Evolutionary conservation across 2,797 vertebrate species (phyloP).

Genomic region (Coreius guichenoti): DNA sequence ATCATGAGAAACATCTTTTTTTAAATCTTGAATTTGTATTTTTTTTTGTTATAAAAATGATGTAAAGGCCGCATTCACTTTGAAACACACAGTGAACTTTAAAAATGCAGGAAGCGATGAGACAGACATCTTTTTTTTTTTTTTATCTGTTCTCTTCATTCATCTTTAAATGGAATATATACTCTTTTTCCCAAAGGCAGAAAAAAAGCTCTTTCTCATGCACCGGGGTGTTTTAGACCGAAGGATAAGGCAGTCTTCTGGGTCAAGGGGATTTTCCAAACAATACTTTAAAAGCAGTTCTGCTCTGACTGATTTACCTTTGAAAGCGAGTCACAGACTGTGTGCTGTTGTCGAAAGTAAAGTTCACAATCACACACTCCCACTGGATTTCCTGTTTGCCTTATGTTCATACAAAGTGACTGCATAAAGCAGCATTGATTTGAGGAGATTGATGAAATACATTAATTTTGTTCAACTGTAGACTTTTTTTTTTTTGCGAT

Average conservation of each 20-base stretch:
- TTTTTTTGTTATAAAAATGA: neutral
- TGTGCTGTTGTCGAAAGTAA: constrained; percentile 14
- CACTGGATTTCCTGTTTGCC: neutral
- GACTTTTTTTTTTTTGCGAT: no score
- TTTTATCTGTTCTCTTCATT: constrained; percentile 33
- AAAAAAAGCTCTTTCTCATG: constrained; percentile 13
- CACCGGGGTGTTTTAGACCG: neutral
- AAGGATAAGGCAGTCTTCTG: constrained; percentile 6
- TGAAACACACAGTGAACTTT: constrained; percentile 1
- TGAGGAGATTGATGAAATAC: neutral
- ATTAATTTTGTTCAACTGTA: no score
- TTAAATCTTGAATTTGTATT: neutral
- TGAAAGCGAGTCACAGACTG: constrained; percentile 7
- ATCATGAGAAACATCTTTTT: neutral
- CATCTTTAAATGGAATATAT: constrained; percentile 31
- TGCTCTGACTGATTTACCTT: constrained; percentile 19
- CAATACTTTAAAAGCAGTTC: constrained; percentile 37
- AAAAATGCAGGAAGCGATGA: constrained; percentile 9
- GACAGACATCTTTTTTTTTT: neutral
- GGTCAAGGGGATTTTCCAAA: constrained; percentile 35
- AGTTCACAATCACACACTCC: constrained; percentile 4
- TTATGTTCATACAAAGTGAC: neutral
- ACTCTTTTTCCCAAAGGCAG: neutral
- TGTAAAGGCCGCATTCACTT: constrained; percentile 6
- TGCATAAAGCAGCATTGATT: neutral